Conservation (phyloP, 2,797 vertebrate species). For the Delichon dasypus region DNA sequence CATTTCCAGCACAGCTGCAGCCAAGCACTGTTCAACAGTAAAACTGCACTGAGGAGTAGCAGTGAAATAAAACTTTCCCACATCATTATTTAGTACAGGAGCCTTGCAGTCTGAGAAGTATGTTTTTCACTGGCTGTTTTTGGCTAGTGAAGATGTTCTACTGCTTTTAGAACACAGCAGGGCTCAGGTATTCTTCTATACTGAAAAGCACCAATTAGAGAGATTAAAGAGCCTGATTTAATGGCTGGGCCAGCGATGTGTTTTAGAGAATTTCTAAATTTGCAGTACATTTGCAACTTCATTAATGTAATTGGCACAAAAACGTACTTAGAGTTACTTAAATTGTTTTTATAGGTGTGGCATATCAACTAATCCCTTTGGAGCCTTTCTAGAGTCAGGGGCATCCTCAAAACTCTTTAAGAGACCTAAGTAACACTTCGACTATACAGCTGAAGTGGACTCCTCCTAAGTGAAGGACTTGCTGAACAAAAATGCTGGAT, state of each 20-base stretch:
- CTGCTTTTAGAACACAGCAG: constrained; percentile 46
- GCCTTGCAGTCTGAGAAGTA: background rate
- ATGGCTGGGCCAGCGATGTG: constrained; percentile 12
- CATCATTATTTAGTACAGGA: background rate
- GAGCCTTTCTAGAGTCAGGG: background rate
- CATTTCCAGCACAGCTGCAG: background rate
- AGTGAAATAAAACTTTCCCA: background rate
- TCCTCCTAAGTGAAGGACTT: background rate
- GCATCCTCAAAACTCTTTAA: background rate
- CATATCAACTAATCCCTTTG: background rate
- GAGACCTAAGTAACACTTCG: background rate
- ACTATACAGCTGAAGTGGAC: background rate
- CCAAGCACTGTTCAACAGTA: background rate
- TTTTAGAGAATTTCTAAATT: constrained; percentile 27
- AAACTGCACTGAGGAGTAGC: background rate
- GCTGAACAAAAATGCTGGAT: background rate
- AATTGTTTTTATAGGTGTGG: constrained; percentile 12
- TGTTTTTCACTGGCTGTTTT: background rate
- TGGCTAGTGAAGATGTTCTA: constrained; percentile 30
- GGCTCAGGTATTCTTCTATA: constrained; percentile 24
- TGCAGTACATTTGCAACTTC: constrained; percentile 1
- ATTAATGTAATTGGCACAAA: constrained; percentile 31
- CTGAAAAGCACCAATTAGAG: constrained; percentile 52
- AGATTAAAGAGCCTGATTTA: constrained; percentile 47
- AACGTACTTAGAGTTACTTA: constrained; percentile 3